Conservation (phyloP, 1,140 invertebrate genomes). For the Babylonia areolata region DNA sequence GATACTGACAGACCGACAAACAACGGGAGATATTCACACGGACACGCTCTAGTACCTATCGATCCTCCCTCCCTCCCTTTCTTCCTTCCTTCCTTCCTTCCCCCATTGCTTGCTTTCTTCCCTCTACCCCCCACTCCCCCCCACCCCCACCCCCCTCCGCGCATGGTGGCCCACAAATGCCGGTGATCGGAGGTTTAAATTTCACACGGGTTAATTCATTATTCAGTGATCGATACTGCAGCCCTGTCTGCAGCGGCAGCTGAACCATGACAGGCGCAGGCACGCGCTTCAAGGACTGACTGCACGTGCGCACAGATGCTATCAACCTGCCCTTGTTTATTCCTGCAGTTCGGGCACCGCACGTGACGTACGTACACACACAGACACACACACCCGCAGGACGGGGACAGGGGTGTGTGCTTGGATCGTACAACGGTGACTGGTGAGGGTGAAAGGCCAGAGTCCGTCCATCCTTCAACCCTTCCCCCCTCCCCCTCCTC, state of each 20-base stretch:
- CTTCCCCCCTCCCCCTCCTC: background rate
- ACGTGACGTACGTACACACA: background rate
- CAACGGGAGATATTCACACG: background rate
- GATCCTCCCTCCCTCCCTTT: background rate
- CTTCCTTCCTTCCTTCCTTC: background rate
- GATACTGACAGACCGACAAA: background rate
- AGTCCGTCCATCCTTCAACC: background rate
- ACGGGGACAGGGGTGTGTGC: background rate
- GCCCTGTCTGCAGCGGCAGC: background rate
- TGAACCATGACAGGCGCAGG: background rate
- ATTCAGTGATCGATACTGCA: background rate
- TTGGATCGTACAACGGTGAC: background rate
- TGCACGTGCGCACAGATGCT: background rate
- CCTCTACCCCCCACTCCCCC: background rate
- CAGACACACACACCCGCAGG: background rate
- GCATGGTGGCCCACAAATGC: background rate
- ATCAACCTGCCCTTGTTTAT: background rate
- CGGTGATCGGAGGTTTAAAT: background rate
- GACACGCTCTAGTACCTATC: background rate
- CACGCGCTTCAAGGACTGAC: background rate
- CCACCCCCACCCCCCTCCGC: background rate
- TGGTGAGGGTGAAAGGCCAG: background rate
- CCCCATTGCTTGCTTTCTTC: background rate
- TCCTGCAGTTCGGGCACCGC: background rate
- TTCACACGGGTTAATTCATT: background rate